These are phyloP conservation scores for Nephrotoma flavescens DNA, from an alignment of 2,888 invertebrate species.

Conservation along the genomic window DNA sequence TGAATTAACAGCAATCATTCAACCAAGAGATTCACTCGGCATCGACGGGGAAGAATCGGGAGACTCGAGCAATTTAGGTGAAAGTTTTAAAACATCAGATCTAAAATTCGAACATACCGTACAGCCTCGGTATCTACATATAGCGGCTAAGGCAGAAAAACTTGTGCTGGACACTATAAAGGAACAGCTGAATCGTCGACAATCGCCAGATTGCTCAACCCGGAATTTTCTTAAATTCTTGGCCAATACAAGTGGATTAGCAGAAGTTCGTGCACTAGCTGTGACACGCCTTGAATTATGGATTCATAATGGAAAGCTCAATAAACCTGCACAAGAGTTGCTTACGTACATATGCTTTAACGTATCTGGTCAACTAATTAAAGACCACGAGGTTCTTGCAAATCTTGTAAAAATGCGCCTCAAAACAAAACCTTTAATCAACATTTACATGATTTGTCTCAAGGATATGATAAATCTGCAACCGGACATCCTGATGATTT, in stretches of 20 bases:
- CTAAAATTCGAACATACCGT: conserved; percentile 34
- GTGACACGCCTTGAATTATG: conserved; percentile 66
- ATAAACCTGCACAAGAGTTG: conserved; percentile 82
- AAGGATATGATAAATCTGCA: conserved; percentile 81
- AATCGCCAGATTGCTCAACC: conserved; percentile 74
- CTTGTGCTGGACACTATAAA: conserved; percentile 75
- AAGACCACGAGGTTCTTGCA: conserved; percentile 64
- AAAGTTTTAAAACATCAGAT: conserved; percentile 29
- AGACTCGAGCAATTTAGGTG: conserved; percentile 27
- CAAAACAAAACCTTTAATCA: conserved; percentile 85
- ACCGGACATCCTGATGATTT: conserved; percentile 67
- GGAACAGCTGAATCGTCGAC: conserved; percentile 72
- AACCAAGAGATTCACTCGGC: conserved; percentile 14
- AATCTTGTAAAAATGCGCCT: conserved; percentile 78
- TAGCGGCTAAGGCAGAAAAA: conserved; percentile 53
- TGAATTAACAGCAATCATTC: conserved; percentile 18
- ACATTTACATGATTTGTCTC: conserved; percentile 75
- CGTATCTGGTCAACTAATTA: conserved; percentile 51
- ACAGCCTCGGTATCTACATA: conserved; percentile 37
- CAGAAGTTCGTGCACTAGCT: conserved; percentile 43
- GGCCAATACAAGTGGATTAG: conserved; percentile 71
- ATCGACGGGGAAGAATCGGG: conserved; percentile 41
- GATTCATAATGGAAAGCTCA: conserved; percentile 91
- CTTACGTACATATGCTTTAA: conserved; percentile 84
- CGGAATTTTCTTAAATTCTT: conserved; percentile 77